Percentiles rank a stretch among this genome's conserved stretches.
Conservation (phyloP, 2,797 vertebrate genomes). For the Fratercula arctica region DNA sequence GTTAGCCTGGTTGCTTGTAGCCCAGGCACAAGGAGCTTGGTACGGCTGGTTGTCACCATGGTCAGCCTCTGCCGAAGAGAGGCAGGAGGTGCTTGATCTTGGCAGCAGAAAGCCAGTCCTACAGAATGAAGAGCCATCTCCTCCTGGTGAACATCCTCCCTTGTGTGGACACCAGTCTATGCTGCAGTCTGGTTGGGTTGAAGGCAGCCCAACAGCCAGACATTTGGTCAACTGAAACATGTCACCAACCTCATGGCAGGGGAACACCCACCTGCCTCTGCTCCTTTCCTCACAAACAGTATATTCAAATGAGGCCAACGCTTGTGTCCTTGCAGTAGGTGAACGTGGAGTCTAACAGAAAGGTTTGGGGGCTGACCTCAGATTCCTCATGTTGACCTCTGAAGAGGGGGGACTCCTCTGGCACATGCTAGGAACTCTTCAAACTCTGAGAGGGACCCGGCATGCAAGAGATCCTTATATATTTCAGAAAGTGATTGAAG, state of each 20-base stretch:
- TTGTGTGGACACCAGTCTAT: not conserved
- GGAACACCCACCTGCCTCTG: not conserved
- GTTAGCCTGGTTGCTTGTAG: rapidly evolving
- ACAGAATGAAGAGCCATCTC: not conserved
- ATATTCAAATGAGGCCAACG: not conserved
- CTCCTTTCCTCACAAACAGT: not conserved
- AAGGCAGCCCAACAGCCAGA: not conserved
- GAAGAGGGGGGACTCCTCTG: not conserved
- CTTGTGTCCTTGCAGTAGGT: not conserved
- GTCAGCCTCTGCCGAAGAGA: not conserved
- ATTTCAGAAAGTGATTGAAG: not conserved
- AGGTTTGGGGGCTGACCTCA: not conserved
- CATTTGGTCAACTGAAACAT: rapidly evolving
- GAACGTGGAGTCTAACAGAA: not conserved
- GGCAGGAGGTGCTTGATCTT: not conserved
- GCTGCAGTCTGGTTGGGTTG: not conserved
- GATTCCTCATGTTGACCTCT: not conserved
- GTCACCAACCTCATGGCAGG: not conserved
- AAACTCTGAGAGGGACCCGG: not conserved
- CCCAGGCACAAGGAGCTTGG: rapidly evolving
- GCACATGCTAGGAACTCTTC: not conserved
- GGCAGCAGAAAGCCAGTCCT: rapidly evolving
- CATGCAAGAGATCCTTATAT: not conserved
- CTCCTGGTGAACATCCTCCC: rapidly evolving
- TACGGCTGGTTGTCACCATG: not conserved